Conservation (phyloP, 2,113 vertebrate species). For the Epinephelus lanceolatus region DNA sequence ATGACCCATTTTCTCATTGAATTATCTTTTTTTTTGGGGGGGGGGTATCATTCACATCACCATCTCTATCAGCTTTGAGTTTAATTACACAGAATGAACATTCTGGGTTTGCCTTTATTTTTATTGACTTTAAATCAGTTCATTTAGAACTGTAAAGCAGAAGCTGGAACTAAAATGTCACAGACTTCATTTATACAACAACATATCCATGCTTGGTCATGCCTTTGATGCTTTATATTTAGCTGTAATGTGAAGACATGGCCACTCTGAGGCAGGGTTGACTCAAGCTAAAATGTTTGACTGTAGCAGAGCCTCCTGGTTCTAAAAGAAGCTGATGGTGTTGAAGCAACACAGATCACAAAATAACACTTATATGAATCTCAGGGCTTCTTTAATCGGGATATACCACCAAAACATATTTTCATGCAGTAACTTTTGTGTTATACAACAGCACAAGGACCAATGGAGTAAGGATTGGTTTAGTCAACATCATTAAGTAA, state of each 20-base stretch:
- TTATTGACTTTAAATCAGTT: neutral
- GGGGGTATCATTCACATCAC: neutral
- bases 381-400: too few relatives aligned
- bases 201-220: neutral
- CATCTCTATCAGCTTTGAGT: neutral
- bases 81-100: neutral
- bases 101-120: neutral
- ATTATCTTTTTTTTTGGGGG: neutral
- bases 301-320: neutral
- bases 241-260: constrained; percentile 21
- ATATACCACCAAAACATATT: too few relatives aligned
- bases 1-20: neutral
- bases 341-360: neutral
- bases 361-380: too few relatives aligned
- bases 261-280: constrained; percentile 42
- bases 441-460: too few relatives aligned
- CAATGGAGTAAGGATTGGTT: too few relatives aligned
- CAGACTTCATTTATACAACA: neutral
- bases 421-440: too few relatives aligned
- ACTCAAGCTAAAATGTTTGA: neutral
- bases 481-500: too few relatives aligned
- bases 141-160: neutral
- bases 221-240: neutral
- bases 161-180: neutral
- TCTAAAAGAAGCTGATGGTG: neutral